Conservation (phyloP, 1,140 invertebrate genomes). For the Magallana ariakensis region DNA sequence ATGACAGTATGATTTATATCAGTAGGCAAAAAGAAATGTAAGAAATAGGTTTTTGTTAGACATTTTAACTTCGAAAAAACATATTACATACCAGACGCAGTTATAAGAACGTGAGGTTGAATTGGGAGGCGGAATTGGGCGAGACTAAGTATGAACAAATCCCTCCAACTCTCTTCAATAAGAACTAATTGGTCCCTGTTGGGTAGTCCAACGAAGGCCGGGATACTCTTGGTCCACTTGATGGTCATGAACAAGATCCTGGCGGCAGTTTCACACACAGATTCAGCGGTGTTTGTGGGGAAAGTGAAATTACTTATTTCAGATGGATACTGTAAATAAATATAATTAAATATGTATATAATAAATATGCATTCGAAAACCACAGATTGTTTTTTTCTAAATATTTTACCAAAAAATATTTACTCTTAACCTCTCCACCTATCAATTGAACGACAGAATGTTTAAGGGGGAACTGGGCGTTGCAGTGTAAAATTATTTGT, state of each 20-base stretch:
- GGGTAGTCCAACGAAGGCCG: constrained; percentile 87
- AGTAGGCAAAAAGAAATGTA: no score
- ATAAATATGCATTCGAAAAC: background rate
- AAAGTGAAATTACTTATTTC: constrained; percentile 67
- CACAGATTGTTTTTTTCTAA: no score
- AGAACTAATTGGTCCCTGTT: constrained; percentile 89
- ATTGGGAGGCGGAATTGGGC: constrained; percentile 91
- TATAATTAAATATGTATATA: constrained; percentile 51
- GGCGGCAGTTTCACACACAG: constrained; percentile 90
- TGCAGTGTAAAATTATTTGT: no score
- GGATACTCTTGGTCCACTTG: constrained; percentile 90
- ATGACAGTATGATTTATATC: no score
- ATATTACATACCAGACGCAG: constrained; percentile 74
- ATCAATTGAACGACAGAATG: no score
- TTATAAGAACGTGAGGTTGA: constrained; percentile 85
- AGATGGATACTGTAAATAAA: constrained; percentile 76
- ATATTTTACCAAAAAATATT: no score
- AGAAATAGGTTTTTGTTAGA: no score
- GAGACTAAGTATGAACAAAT: constrained; percentile 93
- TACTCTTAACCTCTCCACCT: no score
- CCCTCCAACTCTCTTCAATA: constrained; percentile 93
- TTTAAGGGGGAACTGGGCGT: no score
- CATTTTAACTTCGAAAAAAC: no score
- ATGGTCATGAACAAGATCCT: constrained; percentile 93
- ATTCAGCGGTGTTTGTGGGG: constrained; percentile 82